These are phyloP conservation scores for Tupaia tana DNA, from an alignment of 2,113 vertebrate species.

Conservation along the genomic window DNA sequence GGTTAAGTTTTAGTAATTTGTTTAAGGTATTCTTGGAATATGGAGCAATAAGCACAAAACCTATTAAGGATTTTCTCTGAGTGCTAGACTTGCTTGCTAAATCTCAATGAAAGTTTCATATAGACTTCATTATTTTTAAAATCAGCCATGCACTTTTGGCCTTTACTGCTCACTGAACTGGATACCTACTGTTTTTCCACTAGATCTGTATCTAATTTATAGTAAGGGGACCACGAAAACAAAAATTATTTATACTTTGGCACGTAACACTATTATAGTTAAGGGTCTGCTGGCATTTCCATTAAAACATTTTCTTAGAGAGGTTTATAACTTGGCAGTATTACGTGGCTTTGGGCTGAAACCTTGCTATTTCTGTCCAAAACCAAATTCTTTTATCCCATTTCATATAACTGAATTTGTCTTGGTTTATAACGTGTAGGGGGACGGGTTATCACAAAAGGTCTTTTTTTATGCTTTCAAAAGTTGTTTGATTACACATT, in stretches of 20 bases:
- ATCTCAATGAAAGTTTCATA: conserved; percentile 77
- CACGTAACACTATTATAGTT: conserved; percentile 84
- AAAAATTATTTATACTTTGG: conserved; percentile 87
- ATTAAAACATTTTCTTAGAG: conserved; percentile 86
- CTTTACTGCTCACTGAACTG: conserved; percentile 83
- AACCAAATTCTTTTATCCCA: conserved; percentile 85
- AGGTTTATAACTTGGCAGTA: conserved; percentile 87
- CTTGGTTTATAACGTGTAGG: conserved; percentile 80
- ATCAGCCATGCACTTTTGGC: conserved; percentile 81
- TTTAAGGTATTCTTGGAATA: conserved; percentile 81
- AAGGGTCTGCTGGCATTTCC: conserved; percentile 87
- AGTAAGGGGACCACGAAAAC: conserved; percentile 84
- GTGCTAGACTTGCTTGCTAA: conserved; percentile 75
- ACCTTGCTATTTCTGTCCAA: conserved; percentile 85
- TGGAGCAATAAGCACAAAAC: conserved; percentile 83
- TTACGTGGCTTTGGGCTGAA: conserved; percentile 86
- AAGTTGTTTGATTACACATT: conserved; percentile 12
- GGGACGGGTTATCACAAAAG: conserved; percentile 1
- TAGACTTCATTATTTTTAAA: conserved; percentile 84
- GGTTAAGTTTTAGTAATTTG: conserved; percentile 77
- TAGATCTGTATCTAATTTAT: conserved; percentile 87
- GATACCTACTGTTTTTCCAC: conserved; percentile 85
- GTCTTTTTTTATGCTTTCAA: conserved; percentile 30
- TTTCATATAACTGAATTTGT: conserved; percentile 85
- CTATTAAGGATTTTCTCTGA: conserved; percentile 83